These are phyloP conservation scores for Alethe diademata DNA, from an alignment of 2,113 vertebrate genomes.

Conservation along the genomic window DNA sequence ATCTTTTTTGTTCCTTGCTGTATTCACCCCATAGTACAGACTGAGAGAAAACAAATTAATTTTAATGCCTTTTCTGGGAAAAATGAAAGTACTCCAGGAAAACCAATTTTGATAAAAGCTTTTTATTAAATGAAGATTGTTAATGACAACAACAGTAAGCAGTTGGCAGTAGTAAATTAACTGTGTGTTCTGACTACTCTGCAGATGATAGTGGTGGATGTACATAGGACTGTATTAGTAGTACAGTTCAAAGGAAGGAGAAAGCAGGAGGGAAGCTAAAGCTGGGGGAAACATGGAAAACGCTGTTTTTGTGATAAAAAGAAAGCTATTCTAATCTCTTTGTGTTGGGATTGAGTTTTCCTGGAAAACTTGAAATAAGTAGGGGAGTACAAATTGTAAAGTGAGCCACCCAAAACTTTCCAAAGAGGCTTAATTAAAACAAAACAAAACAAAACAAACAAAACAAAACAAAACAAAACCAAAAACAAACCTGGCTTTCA, in stretches of 20 bases:
- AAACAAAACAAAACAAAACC: neutral
- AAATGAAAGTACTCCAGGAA: conserved; percentile 42
- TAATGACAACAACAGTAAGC: conserved; percentile 44
- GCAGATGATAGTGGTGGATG: neutral
- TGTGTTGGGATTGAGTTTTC: neutral
- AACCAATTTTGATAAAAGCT: conserved; percentile 34
- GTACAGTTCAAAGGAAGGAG: conserved; percentile 17
- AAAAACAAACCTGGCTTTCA: neutral
- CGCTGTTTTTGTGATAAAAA: neutral
- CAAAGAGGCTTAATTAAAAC: neutral
- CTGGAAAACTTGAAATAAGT: neutral
- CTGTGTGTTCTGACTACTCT: neutral
- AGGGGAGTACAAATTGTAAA: neutral
- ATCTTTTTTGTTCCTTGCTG: conserved; percentile 10
- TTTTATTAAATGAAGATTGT: conserved; percentile 45
- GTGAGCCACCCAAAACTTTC: neutral
- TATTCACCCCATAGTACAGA: neutral
- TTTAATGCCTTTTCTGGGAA: conserved; percentile 43
- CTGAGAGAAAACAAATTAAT: conserved; percentile 48
- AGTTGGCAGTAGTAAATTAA: conserved; percentile 13
- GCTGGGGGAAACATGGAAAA: neutral
- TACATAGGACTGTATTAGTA: neutral
- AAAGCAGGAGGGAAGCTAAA: conserved; percentile 5
- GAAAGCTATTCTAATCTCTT: neutral
- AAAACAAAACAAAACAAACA: neutral